Evolutionary conservation across 2,888 invertebrate genomes (phyloP), one percentile per base, ranked within the genome.

Genomic region (Sinelater perroti): DNA sequence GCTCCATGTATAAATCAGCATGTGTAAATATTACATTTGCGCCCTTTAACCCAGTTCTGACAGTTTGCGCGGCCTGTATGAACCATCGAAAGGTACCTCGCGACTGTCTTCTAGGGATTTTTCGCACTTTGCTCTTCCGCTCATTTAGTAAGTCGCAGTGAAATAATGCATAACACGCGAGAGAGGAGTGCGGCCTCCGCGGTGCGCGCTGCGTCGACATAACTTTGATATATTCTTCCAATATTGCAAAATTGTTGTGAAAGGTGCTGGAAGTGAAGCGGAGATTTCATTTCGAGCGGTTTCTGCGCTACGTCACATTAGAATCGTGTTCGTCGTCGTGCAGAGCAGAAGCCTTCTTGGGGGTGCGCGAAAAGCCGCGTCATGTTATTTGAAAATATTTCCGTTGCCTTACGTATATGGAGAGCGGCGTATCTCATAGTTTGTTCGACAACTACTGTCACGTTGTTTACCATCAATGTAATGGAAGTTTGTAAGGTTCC

Each of bases 1-100:
- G 36, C 21, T 52, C 56, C 60, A 60, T 63, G 57, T 63, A 61
- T 63, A 63, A 61, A 63, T 63, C 63, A 63, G 63, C 63, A 63
- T 63, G 61, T 50, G 60, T 61, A 60, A 63, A 61, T 61, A 47
- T 59, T 56, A 53, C 59, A 59, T 56, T 50, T 47, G 59, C 40
- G 51, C 20, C 24, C 21, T 40, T 40, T 40, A 10, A 8, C 11
- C 40, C 40, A 24, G 14, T 40, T 40, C 24, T 40, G 40, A 40
- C 21, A 40, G 24, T 40, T 40, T 24, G 21, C 24, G 40, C 40
- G 21, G 11, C 24, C 40, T 8, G 24, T 40, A 40, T 40, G 24
- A 46, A 17, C 26, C 31, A 20, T n/a, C 11, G 20, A 46, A 46
- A 46, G 4, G 10, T 18, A 17, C 45, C 13, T 31, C 31, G 30